A percentile compares a stretch with the other conserved stretches of the same genome.
Evolutionary conservation across 2,888 invertebrate species (phyloP).

Genomic region (Rhyacophila evoluta): DNA sequence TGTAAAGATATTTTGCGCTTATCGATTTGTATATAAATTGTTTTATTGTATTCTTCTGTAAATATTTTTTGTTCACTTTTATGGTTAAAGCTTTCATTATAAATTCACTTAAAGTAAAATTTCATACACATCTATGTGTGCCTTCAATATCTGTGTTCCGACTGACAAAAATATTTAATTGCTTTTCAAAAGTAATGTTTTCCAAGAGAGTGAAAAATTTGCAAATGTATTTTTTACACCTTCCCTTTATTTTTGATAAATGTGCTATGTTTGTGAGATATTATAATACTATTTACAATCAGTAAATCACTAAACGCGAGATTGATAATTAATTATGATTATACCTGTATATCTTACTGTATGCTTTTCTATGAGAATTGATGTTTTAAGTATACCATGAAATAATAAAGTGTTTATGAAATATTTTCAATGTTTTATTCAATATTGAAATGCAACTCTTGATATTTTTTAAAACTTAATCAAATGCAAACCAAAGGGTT

Average conservation of each 20-base stretch:
- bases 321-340: constrained; percentile 27
- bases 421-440: not conserved
- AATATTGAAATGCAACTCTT: not conserved
- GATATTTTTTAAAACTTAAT: not conserved
- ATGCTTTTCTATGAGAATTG: constrained; percentile 54
- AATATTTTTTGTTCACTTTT: not conserved
- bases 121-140: constrained; percentile 54
- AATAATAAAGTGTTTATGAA: constrained; percentile 52
- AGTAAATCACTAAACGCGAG: constrained; percentile 3
- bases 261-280: constrained; percentile 41
- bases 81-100: not conserved
- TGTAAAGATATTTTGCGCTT: not conserved
- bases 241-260: constrained; percentile 54
- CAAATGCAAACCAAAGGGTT: too few relatives aligned
- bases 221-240: constrained; percentile 31
- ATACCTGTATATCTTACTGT: constrained; percentile 45
- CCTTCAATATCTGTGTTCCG: constrained; percentile 54
- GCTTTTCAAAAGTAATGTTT: constrained; percentile 49
- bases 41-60: not conserved
- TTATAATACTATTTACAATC: constrained; percentile 37
- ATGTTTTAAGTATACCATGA: constrained; percentile 43
- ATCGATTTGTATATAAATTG: constrained; percentile 25
- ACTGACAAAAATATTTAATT: constrained; percentile 50
- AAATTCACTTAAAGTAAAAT: constrained; percentile 28
- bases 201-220: constrained; percentile 13